phyloP scores from a whole-genome alignment of 2,113 vertebrate species.

The Trochalopteron elliotii region DNA sequence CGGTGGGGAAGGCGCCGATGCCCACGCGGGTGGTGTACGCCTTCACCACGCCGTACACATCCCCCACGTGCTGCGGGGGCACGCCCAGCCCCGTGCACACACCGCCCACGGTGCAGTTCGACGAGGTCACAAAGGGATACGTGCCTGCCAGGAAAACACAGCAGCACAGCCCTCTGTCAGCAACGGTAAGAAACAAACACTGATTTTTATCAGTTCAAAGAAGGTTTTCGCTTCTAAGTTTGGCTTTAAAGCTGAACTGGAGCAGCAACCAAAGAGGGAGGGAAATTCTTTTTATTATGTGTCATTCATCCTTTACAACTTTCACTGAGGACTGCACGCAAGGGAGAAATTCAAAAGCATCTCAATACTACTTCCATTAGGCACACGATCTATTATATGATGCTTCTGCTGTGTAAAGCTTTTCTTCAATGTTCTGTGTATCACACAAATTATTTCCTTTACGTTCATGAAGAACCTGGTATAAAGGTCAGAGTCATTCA shows the following conservation, averaged over 20 bases:
- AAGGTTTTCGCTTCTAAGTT: background rate
- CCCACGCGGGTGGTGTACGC: constrained; percentile 95
- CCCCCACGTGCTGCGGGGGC: constrained; percentile 90
- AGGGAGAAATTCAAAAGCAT: background rate
- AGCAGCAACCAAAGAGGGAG: background rate
- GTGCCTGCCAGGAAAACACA: constrained; percentile 80
- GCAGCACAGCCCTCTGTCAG: background rate
- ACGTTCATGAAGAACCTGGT: background rate
- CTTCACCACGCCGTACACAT: constrained; percentile 95
- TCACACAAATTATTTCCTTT: background rate
- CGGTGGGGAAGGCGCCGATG: constrained; percentile 95
- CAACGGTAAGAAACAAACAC: background rate
- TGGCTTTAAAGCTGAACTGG: background rate
- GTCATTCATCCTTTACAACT: background rate
- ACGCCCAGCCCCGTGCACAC: constrained; percentile 94
- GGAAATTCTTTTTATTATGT: background rate
- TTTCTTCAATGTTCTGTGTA: background rate
- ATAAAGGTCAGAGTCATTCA: background rate
- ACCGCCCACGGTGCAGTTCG: constrained; percentile 94
- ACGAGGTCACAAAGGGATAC: constrained; percentile 97
- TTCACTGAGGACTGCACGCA: background rate
- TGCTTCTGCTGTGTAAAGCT: background rate
- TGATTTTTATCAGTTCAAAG: background rate
- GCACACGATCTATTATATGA: background rate
- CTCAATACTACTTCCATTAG: background rate